Conservation (phyloP, 2,888 invertebrate genomes). For the Caradrina clavipalpis region DNA sequence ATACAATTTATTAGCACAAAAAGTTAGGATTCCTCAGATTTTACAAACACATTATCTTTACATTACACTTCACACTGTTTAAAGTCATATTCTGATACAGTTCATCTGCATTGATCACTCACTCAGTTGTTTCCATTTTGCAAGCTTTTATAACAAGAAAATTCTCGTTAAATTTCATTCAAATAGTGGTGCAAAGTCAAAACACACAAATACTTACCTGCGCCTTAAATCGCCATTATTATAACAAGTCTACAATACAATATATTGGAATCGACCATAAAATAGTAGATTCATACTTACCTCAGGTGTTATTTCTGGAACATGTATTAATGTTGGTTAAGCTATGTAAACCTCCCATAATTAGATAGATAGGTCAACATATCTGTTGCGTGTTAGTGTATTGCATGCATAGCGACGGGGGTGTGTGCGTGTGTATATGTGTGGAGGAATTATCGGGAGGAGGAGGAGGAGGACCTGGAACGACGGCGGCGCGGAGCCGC, state of each 20-base stretch:
- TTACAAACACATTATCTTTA: conserved; percentile 76
- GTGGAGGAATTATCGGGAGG: conserved; percentile 90
- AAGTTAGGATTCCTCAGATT: conserved; percentile 62
- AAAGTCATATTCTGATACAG: conserved; percentile 69
- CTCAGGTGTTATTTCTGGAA: conserved; percentile 69
- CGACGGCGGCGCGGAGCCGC: conserved; percentile 93
- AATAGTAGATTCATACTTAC: conserved; percentile 72
- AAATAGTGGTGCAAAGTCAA: conserved; percentile 50
- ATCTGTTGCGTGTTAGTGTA: conserved; percentile 39
- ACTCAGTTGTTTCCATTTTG: conserved; percentile 86
- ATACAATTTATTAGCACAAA: conserved; percentile 82
- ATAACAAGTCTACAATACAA: conserved; percentile 38
- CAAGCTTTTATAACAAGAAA: conserved; percentile 88
- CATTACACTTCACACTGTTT: conserved; percentile 81
- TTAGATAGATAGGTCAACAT: conserved; percentile 31
- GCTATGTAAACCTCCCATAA: conserved; percentile 45
- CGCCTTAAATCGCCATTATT: conserved; percentile 43
- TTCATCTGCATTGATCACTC: conserved; percentile 81
- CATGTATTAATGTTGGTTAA: conserved; percentile 56
- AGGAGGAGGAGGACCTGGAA: conserved; percentile 94
- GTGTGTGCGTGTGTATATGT: conserved; percentile 52
- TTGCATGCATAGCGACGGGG: conserved; percentile 53
- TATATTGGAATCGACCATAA: conserved; percentile 29
- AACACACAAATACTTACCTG: conserved; percentile 73
- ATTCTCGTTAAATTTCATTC: conserved; percentile 71